Evolutionary conservation across 2,113 vertebrate genomes (phyloP), one percentile per base, ranked within the genome.

Genomic region (Phrynocephalus versicolor): DNA sequence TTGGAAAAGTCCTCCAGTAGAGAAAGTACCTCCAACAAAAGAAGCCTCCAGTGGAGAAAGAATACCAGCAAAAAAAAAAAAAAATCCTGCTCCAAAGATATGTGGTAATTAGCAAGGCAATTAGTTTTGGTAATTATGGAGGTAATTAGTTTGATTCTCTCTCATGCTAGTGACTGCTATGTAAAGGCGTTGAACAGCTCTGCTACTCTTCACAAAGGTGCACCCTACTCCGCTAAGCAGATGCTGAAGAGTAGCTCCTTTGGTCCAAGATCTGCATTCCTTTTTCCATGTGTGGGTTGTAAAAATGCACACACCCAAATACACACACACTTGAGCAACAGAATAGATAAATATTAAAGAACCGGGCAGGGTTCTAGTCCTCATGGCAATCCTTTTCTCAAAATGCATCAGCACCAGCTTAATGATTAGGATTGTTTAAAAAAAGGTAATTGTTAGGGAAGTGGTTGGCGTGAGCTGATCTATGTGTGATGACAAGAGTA

Each of bases 81-180:
- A 27, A 87, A 70, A 88, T 74, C 83, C 86, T 83, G 86, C 82
- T 89, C 65, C 18, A 0, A 89, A 94, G 92, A 90, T 12, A 64
- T 88, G 0, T 0, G 37, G 85, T 92, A 94, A 95, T 94, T 93
- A 94, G 86, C 75, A 88, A 93, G 88, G 89, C 90, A 95, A 94
- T 95, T 93, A 94, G 92, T 92, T 92, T 83, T 84, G 85, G 88
- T 94, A 95, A 95, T 94, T 93, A 93, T 89, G 85, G 33, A 94
- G 65, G 90, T 92, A 93, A 95, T 95, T 94, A 94, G 92, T 90
- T 92, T 90, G 87, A 85, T 92, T 94, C 89, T 90, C 90, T 93
- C 85, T 92, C 90, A 82, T 91, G 85, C 90, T 84, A 90, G 62
- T 81, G 88, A 81, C 91, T 89, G 92, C 89, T 91, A 89, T 57